A percentile compares a stretch with the other conserved stretches of the same genome.
Evolutionary conservation across 2,113 vertebrate species (phyloP).

Genomic region (Suncus etruscus): DNA sequence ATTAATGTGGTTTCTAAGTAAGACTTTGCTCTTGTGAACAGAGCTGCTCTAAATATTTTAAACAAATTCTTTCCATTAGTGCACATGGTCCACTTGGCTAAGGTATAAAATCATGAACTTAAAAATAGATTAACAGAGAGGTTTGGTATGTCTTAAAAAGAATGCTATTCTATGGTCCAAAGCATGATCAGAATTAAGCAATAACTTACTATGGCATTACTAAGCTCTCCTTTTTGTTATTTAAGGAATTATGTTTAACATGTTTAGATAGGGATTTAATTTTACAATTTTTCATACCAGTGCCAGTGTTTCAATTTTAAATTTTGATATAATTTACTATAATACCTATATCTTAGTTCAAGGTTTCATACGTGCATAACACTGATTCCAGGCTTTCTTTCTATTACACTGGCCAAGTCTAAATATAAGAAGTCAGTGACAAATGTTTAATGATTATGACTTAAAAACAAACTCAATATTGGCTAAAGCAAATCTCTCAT

Average conservation of each 20-base stretch:
- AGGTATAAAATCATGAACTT: background rate
- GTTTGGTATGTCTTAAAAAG: too few relatives aligned
- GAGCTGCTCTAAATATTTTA: background rate
- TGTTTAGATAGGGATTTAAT: background rate
- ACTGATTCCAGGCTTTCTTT: background rate
- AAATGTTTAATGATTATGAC: background rate
- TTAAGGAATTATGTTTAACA: background rate
- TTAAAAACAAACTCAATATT: background rate
- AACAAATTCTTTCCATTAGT: background rate
- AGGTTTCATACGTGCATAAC: accelerated
- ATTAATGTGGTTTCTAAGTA: background rate
- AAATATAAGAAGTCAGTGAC: background rate
- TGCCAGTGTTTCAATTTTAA: background rate
- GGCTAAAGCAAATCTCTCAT: background rate
- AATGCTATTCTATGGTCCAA: too few relatives aligned
- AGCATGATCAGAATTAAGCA: too few relatives aligned
- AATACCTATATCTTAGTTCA: background rate
- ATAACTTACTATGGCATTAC: too few relatives aligned
- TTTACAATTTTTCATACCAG: constrained; percentile 20
- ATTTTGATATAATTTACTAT: background rate
- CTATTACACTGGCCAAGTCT: background rate
- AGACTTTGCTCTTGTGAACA: background rate
- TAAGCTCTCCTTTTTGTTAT: too few relatives aligned
- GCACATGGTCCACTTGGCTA: background rate
- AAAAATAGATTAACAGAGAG: background rate